Evolutionary conservation across 2,797 vertebrate species (phyloP).

Genomic region (Sebastes baramenuke): DNA sequence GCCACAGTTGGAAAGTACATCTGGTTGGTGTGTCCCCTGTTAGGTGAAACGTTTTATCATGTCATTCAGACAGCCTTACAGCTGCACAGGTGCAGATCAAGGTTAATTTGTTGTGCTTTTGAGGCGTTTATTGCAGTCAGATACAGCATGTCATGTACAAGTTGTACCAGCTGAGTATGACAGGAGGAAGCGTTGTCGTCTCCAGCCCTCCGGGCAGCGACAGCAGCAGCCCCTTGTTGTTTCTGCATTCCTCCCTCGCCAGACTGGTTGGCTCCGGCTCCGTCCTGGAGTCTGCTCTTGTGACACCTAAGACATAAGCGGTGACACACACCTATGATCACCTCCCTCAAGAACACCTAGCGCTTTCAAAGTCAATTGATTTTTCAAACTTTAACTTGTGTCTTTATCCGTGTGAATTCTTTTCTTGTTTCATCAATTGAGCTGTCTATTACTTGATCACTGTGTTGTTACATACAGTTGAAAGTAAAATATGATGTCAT

Average conservation of each 20-base stretch:
- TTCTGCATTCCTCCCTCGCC: conserved; percentile 59
- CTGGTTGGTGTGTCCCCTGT: background rate
- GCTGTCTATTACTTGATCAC: background rate
- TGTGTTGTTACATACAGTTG: background rate
- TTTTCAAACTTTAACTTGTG: conserved; percentile 25
- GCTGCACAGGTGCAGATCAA: background rate
- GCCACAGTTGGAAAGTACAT: background rate
- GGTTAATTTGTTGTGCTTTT: background rate
- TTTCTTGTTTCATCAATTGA: background rate
- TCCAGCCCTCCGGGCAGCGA: background rate
- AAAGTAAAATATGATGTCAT: background rate
- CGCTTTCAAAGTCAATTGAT: conserved; percentile 70
- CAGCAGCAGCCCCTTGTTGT: conserved; percentile 39
- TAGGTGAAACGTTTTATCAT: background rate
- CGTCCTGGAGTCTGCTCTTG: conserved; percentile 64
- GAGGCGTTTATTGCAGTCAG: conserved; percentile 1
- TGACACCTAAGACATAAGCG: conserved; percentile 77
- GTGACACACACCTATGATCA: conserved; percentile 57
- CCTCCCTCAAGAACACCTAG: conserved; percentile 43
- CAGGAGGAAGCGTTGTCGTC: conserved; percentile 19
- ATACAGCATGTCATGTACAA: conserved; percentile 14
- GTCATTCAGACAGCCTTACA: background rate
- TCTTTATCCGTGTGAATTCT: background rate
- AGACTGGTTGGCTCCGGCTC: conserved; percentile 78
- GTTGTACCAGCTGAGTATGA: conserved; percentile 43